Evolutionary conservation across 1,140 invertebrate genomes (phyloP).

Genomic region (Bombyx mori): ASM3026992v2 NC_085123.1:7072501-7073000

Average conservation of each 20-base stretch:
- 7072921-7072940: slow-evolving; percentile 19
- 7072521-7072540: slow-evolving; percentile 21
- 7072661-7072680: slow-evolving; percentile 25
- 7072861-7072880: slow-evolving; percentile 28
- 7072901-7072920: slow-evolving; percentile 31
- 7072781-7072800: too few relatives aligned
- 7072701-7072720: slow-evolving; percentile 28
- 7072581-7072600: slow-evolving; percentile 56
- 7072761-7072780: too few relatives aligned
- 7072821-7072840: background rate
- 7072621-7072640: slow-evolving; percentile 44
- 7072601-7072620: slow-evolving; percentile 57
- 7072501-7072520: slow-evolving; percentile 22
- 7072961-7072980: slow-evolving; percentile 17
- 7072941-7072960: slow-evolving; percentile 28
- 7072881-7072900: slow-evolving; percentile 27
- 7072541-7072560: slow-evolving; percentile 40
- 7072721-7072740: slow-evolving; percentile 25
- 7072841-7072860: slow-evolving; percentile 19
- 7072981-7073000: background rate
- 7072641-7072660: slow-evolving; percentile 50
- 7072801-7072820: too few relatives aligned
- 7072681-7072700: too few relatives aligned
- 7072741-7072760: too few relatives aligned
- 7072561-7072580: slow-evolving; percentile 45